Conservation (phyloP, 37 sponge, comb jelly and placozoan species). For the Crambe crambe region DNA sequence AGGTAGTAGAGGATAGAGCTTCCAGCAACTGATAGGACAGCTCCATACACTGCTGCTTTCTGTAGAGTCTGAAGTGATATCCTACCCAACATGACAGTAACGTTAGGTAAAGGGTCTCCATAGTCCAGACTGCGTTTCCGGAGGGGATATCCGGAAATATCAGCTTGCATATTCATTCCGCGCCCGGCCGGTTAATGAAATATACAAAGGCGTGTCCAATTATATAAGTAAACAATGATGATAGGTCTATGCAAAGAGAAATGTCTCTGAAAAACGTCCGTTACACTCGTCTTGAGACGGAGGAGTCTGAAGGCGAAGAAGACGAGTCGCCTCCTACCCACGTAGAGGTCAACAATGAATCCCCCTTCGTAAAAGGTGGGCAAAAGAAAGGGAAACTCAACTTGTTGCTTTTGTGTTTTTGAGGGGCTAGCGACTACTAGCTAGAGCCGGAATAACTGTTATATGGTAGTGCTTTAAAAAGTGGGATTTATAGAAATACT, state of each 20-base stretch:
- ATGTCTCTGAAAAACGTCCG: slow-evolving; percentile 50
- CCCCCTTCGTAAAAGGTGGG: slow-evolving; percentile 52
- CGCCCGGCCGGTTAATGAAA: too few species aligned
- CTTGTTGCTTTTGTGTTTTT: background rate
- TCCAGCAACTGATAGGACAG: slow-evolving; percentile 56
- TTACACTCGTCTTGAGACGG: slow-evolving; percentile 56
- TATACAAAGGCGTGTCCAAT: too few species aligned
- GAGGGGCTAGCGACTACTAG: background rate
- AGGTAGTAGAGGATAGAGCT: slow-evolving; percentile 59
- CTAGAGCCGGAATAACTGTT: too few species aligned
- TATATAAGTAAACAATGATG: background rate
- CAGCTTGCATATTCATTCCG: too few species aligned
- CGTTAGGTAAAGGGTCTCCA: too few species aligned
- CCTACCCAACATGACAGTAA: slow-evolving; percentile 23
- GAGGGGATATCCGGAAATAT: too few species aligned
- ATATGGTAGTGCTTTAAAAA: too few species aligned
- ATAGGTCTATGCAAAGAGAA: background rate
- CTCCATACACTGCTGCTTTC: slow-evolving; percentile 70
- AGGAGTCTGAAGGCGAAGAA: slow-evolving; percentile 53
- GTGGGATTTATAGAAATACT: too few species aligned
- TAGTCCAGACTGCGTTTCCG: too few species aligned
- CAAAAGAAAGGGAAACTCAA: background rate
- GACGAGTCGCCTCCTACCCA: slow-evolving; percentile 68
- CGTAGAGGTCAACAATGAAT: slow-evolving; percentile 20
- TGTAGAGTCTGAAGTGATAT: slow-evolving; percentile 41